Base-by-base conservation (phyloP, 2,888 invertebrate species). In the Seira ritae region DNA sequence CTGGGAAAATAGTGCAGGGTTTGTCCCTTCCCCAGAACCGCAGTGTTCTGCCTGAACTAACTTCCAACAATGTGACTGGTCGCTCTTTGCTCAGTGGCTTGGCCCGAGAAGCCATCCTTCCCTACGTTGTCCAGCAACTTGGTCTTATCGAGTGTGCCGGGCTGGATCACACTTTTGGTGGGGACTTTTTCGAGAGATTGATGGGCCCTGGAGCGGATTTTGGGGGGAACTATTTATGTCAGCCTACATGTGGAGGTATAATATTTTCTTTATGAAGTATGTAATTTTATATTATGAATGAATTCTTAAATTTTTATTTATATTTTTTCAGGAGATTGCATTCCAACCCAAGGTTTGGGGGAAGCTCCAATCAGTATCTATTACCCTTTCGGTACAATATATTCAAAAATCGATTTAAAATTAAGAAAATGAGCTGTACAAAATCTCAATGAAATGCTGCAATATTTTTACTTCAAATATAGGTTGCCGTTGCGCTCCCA, bases 381-480 rank as follows among this genome's bases (percentile, higher is more conserved):
- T 22, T 77, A 77, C 17, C 77, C 77, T 1, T 77, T 77, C 42
- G 77, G n/a, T n/a, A n/a, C n/a, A n/a, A n/a, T n/a, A n/a, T n/a
- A n/a, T n/a, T n/a, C n/a, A n/a, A n/a, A n/a, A n/a, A n/a, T n/a
- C n/a, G n/a, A n/a, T n/a, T n/a, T n/a, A n/a, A n/a, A n/a, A n/a
- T n/a, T n/a, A n/a, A n/a, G n/a, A n/a, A n/a, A n/a, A n/a, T n/a
- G n/a, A n/a, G n/a, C n/a, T n/a, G n/a, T n/a, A n/a, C n/a, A n/a
- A n/a, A n/a, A n/a, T n/a, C n/a, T n/a, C n/a, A n/a, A n/a, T n/a
- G n/a, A n/a, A n/a, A n/a, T n/a, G n/a, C n/a, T n/a, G n/a, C n/a
- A n/a, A n/a, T n/a, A n/a, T n/a, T n/a, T n/a, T n/a, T n/a, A n/a
- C n/a, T n/a, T n/a, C n/a, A n/a, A n/a, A n/a, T n/a, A n/a, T n/a